Evolutionary conservation across 2,797 vertebrate species (phyloP).

Genomic region (Takifugu rubripes): DNA sequence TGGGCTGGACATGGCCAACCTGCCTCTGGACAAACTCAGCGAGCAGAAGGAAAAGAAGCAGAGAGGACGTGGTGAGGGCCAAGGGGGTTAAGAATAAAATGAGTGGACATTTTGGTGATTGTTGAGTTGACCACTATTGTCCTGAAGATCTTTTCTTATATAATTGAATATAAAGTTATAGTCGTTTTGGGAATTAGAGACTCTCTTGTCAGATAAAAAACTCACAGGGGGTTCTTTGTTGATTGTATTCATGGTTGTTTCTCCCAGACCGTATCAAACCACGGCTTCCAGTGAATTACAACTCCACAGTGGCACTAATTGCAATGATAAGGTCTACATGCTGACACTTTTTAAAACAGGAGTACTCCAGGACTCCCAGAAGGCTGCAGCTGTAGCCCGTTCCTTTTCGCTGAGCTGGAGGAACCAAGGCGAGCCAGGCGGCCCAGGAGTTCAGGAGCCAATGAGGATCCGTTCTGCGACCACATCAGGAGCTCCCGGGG

Average conservation of each 20-base stretch:
- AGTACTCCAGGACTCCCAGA: slow-evolving; percentile 84
- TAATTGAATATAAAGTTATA: no score
- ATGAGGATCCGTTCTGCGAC: slow-evolving; percentile 96
- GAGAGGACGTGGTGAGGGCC: slow-evolving; percentile 85
- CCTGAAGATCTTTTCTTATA: no score
- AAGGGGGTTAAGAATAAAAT: no score
- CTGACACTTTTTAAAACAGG: slow-evolving; percentile 63
- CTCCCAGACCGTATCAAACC: not conserved
- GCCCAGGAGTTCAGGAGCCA: slow-evolving; percentile 79
- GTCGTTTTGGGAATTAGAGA: no score
- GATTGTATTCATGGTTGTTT: not conserved
- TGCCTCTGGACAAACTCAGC: slow-evolving; percentile 96
- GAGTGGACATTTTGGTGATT: no score
- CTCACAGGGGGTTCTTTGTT: no score
- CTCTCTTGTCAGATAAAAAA: no score
- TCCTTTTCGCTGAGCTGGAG: slow-evolving; percentile 96
- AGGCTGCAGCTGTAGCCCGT: slow-evolving; percentile 83
- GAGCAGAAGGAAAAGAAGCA: slow-evolving; percentile 98
- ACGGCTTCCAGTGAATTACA: not conserved
- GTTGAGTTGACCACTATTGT: no score
- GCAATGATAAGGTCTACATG: no score
- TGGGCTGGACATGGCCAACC: slow-evolving; percentile 90
- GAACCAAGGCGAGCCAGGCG: slow-evolving; percentile 80
- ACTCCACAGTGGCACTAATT: no score
- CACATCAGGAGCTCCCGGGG: slow-evolving; percentile 92